phyloP scores from a whole-genome alignment of 2,888 invertebrate genomes.

The Belgica antarctica region DNA sequence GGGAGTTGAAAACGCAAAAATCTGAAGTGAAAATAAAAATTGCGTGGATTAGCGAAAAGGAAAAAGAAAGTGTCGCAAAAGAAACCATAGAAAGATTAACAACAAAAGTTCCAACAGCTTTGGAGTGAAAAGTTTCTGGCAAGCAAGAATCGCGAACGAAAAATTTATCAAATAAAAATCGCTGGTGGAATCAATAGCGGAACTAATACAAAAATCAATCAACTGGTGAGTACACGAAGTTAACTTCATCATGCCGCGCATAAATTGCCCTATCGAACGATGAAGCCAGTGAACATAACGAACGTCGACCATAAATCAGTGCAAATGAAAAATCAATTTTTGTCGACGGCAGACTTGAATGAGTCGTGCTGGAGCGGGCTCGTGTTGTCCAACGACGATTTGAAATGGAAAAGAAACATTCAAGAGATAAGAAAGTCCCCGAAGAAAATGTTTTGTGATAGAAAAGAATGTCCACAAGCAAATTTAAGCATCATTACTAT shows the following conservation, averaged over 20 bases:
- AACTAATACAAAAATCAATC: slow-evolving; percentile 9
- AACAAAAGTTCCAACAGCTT: too few species aligned
- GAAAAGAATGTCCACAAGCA: slow-evolving; percentile 24
- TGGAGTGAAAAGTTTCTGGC: neutral
- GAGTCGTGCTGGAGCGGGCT: neutral
- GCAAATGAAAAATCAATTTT: slow-evolving; percentile 24
- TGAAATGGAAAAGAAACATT: slow-evolving; percentile 34
- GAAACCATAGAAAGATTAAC: neutral
- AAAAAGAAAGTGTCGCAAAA: neutral
- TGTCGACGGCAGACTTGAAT: neutral
- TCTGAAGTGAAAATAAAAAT: neutral
- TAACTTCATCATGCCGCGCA: neutral
- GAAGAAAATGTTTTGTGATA: neutral
- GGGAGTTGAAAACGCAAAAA: too few species aligned
- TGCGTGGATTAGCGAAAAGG: neutral
- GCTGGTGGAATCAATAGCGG: slow-evolving; percentile 12
- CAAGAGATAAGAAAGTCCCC: slow-evolving; percentile 16
- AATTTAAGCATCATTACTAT: neutral
- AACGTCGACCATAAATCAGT: neutral
- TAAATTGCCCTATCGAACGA: neutral
- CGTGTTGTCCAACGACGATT: neutral
- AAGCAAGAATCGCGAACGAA: neutral
- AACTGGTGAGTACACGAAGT: slow-evolving; percentile 12
- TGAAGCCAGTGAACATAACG: neutral
- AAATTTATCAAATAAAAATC: slow-evolving; percentile 3